phyloP scores from a whole-genome alignment of 2,113 vertebrate genomes.

The Amblyornis subalaris region DNA sequence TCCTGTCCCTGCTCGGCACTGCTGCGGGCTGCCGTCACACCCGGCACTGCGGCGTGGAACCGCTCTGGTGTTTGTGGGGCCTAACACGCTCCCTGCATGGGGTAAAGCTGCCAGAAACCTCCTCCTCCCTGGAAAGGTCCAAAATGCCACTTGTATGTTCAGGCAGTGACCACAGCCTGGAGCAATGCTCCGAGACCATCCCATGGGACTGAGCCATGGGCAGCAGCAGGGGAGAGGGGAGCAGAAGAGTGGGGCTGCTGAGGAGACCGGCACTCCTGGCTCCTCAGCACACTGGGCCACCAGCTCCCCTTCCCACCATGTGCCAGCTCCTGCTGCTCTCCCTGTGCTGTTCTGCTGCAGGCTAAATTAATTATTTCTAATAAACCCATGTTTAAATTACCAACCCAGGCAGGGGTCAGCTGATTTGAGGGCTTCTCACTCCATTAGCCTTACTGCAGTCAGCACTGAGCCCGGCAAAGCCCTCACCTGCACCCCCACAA shows the following conservation, averaged over 20 bases:
- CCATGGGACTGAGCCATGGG: fast-evolving
- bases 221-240: neutral
- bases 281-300: fast-evolving
- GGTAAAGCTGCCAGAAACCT: neutral
- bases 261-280: fast-evolving
- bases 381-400: neutral
- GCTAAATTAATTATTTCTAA: neutral
- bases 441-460: neutral
- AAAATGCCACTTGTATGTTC: neutral
- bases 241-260: neutral
- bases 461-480: neutral
- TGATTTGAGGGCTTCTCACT: neutral
- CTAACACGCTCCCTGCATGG: neutral
- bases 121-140: neutral
- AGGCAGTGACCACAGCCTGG: neutral
- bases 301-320: neutral
- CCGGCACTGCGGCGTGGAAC: neutral
- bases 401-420: neutral
- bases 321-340: neutral
- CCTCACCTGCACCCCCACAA: fast-evolving
- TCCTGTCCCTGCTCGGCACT: neutral
- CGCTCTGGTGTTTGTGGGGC: fast-evolving
- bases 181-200: neutral
- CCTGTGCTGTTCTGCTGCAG: neutral
- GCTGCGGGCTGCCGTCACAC: neutral